Conservation (phyloP, 2,797 vertebrate genomes). For the Loris lydekkerianus region DNA sequence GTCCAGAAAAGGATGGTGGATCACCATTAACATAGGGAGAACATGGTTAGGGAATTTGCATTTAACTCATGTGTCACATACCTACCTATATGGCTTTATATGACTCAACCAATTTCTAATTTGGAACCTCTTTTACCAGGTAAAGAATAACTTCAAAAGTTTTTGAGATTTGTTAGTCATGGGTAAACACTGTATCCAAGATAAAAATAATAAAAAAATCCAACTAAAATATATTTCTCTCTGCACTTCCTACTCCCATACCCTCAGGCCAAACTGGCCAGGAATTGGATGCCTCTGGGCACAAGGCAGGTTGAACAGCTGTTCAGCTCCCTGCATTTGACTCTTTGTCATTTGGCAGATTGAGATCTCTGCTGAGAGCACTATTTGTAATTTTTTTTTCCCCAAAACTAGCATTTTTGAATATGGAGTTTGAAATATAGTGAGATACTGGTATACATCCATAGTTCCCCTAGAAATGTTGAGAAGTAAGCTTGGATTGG, state of each 20-base stretch:
- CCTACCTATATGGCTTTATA: background rate
- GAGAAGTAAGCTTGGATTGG: background rate
- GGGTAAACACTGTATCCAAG: background rate
- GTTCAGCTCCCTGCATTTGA: slow-evolving; percentile 43
- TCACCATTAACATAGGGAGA: accelerated
- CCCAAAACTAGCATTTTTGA: slow-evolving; percentile 43
- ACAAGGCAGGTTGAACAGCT: slow-evolving; percentile 35
- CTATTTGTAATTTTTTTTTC: slow-evolving; percentile 32
- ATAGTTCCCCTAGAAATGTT: background rate
- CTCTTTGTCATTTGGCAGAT: slow-evolving; percentile 55
- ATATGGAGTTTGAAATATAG: slow-evolving; percentile 41
- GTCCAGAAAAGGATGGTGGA: background rate
- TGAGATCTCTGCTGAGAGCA: slow-evolving; percentile 51
- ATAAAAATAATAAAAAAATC: slow-evolving; percentile 24
- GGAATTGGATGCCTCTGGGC: background rate
- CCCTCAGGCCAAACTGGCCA: background rate
- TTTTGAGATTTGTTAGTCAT: background rate
- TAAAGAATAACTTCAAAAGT: background rate
- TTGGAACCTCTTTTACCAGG: background rate
- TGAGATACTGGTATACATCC: background rate
- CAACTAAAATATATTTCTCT: slow-evolving; percentile 10
- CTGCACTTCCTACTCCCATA: background rate
- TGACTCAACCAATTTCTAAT: background rate
- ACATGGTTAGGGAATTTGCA: background rate
- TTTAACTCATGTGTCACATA: background rate